A percentile compares a stretch with the other conserved stretches of the same genome.
phyloP scores from a whole-genome alignment of 2,113 vertebrate genomes.

The Ailurus styani region DNA sequence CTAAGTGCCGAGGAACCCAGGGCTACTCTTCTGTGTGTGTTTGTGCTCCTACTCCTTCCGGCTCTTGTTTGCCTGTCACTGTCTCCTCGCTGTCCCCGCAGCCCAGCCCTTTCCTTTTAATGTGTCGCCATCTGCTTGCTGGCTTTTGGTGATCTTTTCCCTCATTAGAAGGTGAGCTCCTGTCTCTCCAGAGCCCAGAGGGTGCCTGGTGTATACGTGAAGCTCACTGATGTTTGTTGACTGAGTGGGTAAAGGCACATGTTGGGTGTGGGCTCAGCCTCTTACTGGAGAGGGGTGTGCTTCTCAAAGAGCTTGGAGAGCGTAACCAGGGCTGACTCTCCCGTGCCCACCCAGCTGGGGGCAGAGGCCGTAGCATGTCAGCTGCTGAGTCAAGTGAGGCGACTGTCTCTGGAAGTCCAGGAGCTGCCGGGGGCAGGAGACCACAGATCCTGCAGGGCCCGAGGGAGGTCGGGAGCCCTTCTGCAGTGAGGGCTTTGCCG shows the following conservation, averaged over 20 bases:
- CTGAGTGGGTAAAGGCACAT: fast-evolving
- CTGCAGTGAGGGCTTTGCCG: background rate
- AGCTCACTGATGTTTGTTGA: background rate
- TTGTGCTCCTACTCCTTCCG: background rate
- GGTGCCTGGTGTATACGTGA: background rate
- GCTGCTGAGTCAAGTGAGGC: background rate
- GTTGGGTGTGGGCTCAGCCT: background rate
- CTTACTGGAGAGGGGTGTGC: fast-evolving
- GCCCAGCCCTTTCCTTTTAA: background rate
- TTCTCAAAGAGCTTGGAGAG: fast-evolving
- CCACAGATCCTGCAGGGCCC: fast-evolving
- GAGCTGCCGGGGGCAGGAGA: background rate
- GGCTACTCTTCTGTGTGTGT: too few species aligned
- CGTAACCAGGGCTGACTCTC: fast-evolving
- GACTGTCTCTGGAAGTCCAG: background rate
- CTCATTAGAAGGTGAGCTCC: background rate
- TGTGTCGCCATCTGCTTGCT: fast-evolving
- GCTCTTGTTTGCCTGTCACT: background rate
- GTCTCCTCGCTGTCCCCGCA: too few species aligned
- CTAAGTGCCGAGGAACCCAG: fast-evolving
- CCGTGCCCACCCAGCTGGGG: fast-evolving
- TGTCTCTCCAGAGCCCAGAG: background rate
- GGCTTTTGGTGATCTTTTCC: background rate
- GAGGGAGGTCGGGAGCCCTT: background rate
- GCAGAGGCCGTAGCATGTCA: fast-evolving